Conservation (phyloP, 2,797 vertebrate species). For the Sebastes dallii region DNA sequence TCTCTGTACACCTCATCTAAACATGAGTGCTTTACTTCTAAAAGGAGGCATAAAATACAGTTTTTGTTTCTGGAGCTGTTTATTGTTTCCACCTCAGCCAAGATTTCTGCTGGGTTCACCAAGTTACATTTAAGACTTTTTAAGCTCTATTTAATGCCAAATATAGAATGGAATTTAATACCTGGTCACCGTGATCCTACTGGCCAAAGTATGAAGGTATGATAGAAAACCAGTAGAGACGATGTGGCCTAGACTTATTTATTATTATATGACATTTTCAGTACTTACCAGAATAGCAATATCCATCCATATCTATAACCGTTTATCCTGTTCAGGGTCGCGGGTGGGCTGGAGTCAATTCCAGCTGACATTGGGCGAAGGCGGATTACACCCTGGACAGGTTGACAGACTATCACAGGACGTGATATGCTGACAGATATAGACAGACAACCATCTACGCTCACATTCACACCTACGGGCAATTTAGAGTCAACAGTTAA, state of each 20-base stretch:
- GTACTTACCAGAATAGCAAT: background rate
- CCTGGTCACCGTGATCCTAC: background rate
- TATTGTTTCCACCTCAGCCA: background rate
- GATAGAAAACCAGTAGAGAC: background rate
- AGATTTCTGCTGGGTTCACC: background rate
- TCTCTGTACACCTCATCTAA: background rate
- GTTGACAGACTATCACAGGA: no score
- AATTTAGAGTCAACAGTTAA: no score
- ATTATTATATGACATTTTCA: background rate
- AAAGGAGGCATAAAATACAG: background rate
- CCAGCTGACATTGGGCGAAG: no score
- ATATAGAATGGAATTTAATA: background rate
- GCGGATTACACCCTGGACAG: no score
- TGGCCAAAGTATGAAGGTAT: background rate
- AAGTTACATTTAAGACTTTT: slow-evolving; percentile 1
- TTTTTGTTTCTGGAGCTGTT: background rate
- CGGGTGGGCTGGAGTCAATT: no score
- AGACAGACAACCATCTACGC: no score
- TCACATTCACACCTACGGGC: no score
- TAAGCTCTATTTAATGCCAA: background rate
- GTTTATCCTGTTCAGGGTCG: no score
- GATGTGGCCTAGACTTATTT: background rate
- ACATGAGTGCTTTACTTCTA: background rate
- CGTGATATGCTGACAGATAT: no score
- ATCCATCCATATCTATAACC: no score